Evolutionary conservation across 35 echinoderm and acorn worm species (phyloP).

Genomic region (Apostichopus californicus): DNA sequence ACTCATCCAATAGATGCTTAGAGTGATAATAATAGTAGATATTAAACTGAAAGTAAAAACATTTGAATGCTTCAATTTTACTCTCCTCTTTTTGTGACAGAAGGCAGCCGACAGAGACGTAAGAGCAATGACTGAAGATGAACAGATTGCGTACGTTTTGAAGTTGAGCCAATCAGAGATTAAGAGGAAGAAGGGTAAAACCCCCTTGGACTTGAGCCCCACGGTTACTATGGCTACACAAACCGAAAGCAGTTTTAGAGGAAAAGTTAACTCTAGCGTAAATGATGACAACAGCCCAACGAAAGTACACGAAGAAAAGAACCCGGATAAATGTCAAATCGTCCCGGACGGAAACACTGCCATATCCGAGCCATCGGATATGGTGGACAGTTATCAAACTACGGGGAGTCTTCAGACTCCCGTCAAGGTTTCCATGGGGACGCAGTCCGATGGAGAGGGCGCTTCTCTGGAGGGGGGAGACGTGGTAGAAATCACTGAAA

Average conservation of each 20-base stretch:
- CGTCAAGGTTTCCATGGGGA: not conserved
- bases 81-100: not conserved
- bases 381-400: not conserved
- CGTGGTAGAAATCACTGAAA: not conserved
- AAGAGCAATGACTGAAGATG: constrained; percentile 79
- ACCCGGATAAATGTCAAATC: not conserved
- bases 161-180: constrained; percentile 66
- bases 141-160: constrained; percentile 79
- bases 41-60: no score
- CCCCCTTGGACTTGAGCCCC: no score
- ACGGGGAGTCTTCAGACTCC: not conserved
- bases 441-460: not conserved
- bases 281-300: not conserved
- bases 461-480: not conserved
- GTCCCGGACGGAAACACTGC: not conserved
- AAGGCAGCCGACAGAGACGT: constrained; percentile 15
- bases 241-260: not conserved
- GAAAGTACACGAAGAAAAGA: not conserved
- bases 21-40: no score
- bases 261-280: not conserved
- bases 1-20: no score
- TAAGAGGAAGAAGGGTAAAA: not conserved
- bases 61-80: no score
- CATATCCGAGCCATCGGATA: not conserved
- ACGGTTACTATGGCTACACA: not conserved